phyloP scores from a whole-genome alignment of 2,113 vertebrate species.

The Hystrix brachyura region DNA sequence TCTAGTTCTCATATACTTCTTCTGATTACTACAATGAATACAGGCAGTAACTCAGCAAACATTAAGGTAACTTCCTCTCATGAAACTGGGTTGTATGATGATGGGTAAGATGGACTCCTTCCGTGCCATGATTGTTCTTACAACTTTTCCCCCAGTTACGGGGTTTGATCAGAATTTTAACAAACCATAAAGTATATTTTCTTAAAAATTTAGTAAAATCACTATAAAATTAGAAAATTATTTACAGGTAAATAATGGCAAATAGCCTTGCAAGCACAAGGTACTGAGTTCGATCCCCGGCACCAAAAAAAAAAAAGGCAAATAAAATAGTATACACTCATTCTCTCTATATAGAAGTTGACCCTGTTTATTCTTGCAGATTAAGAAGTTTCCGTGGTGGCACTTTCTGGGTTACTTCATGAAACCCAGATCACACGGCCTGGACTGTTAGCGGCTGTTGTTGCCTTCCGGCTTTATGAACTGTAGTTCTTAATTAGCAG shows the following conservation, averaged over 20 bases:
- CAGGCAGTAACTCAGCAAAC: too few relatives aligned
- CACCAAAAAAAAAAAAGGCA: neutral
- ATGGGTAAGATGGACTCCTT: neutral
- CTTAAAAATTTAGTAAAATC: neutral
- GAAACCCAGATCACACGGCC: neutral
- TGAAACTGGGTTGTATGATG: neutral
- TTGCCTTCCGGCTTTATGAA: neutral
- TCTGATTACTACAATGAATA: too few relatives aligned
- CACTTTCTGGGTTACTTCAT: neutral
- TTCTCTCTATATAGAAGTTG: neutral
- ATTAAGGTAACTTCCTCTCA: neutral
- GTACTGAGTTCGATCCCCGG: too few relatives aligned
- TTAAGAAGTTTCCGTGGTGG: neutral
- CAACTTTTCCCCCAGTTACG: neutral
- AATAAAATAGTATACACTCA: neutral
- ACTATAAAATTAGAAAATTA: too few relatives aligned
- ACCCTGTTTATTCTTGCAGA: neutral
- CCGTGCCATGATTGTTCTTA: neutral
- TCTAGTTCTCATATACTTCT: too few relatives aligned
- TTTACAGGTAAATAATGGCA: too few relatives aligned
- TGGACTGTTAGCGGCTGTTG: neutral
- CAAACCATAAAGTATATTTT: neutral
- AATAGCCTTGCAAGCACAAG: too few relatives aligned
- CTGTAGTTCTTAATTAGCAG: neutral
- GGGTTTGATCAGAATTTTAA: neutral